Conservation (phyloP, 2,888 invertebrate genomes). For the Hemicrepidius hirtus region DNA sequence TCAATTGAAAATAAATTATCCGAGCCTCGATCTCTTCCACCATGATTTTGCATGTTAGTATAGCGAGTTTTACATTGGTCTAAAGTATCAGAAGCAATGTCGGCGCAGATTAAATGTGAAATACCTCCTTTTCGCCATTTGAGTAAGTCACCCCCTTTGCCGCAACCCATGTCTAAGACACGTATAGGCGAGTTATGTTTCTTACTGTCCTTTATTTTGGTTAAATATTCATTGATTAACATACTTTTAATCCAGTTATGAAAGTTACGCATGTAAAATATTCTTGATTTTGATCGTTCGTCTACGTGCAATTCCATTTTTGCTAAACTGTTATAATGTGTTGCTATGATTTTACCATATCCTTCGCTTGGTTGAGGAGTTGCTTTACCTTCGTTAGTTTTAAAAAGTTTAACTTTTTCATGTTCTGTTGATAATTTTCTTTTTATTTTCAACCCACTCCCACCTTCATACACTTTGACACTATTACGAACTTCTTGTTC, state of each 20-base stretch:
- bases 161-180: conserved; percentile 96
- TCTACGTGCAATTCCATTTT: conserved; percentile 84
- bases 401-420: conserved; percentile 40
- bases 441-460: conserved; percentile 23
- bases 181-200: conserved; percentile 80
- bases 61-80: conserved; percentile 93
- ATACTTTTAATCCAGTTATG: conserved; percentile 99
- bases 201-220: conserved; percentile 78
- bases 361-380: conserved; percentile 61
- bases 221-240: conserved; percentile 89
- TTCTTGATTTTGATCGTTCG: conserved; percentile 90
- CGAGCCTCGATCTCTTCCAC: conserved; percentile 62
- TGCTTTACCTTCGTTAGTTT: conserved; percentile 50
- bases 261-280: conserved; percentile 95
- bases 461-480: conserved; percentile 36
- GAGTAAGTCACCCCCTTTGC: conserved; percentile 98
- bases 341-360: conserved; percentile 83
- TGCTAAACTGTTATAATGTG: conserved; percentile 94
- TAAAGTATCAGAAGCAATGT: conserved; percentile 94
- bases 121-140: conserved; percentile 94
- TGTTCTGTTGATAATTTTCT: conserved; percentile 10
- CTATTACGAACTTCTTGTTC: conserved; percentile 24
- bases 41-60: conserved; percentile 76
- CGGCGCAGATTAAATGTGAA: conserved; percentile 89
- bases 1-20: conserved; percentile 84